Evolutionary conservation across 2,113 vertebrate species (phyloP).

Genomic region (Ochotona princeps): DNA sequence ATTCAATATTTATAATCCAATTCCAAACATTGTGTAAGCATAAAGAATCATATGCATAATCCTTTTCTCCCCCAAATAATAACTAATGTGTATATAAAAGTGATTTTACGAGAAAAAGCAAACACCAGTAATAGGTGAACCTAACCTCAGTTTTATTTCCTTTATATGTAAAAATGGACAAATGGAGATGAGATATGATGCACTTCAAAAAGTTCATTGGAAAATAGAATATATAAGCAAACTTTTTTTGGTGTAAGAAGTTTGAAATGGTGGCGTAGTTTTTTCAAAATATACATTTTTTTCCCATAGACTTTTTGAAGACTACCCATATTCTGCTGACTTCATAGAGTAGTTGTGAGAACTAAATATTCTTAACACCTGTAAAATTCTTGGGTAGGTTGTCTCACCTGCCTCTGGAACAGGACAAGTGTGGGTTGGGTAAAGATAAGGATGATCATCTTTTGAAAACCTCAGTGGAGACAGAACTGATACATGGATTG

Average conservation of each 20-base stretch:
- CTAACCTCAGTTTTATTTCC: background rate
- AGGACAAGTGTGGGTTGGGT: rapidly evolving
- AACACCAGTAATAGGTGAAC: background rate
- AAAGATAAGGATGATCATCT: background rate
- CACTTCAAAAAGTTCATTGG: too few species aligned
- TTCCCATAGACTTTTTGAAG: too few species aligned
- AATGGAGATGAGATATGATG: background rate
- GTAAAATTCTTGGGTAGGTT: background rate
- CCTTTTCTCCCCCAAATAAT: too few species aligned
- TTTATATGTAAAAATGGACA: background rate
- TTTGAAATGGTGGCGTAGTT: too few species aligned
- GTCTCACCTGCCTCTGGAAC: background rate
- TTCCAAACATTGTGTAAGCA: background rate
- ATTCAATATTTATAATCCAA: background rate
- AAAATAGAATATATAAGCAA: too few species aligned
- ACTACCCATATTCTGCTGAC: too few species aligned
- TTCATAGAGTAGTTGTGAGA: background rate
- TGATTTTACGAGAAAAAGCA: background rate
- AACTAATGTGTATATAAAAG: background rate
- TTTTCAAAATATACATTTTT: too few species aligned
- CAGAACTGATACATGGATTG: too few species aligned
- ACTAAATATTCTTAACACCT: background rate
- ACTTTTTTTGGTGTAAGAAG: too few species aligned
- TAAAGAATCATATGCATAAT: background rate
- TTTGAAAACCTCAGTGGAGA: background rate